phyloP scores from a whole-genome alignment of 2,888 invertebrate species.

The Blastobasis adustella region DNA sequence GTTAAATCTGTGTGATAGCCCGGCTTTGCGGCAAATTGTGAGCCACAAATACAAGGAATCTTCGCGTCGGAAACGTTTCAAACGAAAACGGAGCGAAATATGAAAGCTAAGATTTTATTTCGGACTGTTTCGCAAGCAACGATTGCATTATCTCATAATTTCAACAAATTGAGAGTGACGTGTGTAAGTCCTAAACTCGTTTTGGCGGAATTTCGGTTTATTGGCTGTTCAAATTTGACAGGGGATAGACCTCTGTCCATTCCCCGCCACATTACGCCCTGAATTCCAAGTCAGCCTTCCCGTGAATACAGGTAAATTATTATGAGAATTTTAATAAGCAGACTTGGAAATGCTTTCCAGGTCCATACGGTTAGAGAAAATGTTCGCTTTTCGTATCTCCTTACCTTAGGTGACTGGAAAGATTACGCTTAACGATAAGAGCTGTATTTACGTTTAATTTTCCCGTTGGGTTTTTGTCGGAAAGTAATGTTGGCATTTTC shows the following conservation, averaged over 20 bases:
- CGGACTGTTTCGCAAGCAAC: no score
- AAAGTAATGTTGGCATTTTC: no score
- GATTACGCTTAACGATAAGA: no score
- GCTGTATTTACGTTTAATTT: no score
- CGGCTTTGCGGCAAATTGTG: background rate
- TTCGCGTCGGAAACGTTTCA: no score
- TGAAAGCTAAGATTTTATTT: no score
- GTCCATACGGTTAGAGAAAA: no score
- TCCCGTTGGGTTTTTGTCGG: no score
- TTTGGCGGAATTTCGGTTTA: constrained; percentile 37
- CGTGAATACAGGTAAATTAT: background rate
- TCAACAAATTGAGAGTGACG: constrained; percentile 36
- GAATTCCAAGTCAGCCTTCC: constrained; percentile 9
- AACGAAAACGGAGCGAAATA: no score
- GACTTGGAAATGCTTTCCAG: no score
- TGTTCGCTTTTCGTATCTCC: no score
- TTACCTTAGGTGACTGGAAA: no score
- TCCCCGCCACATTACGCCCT: constrained; percentile 38
- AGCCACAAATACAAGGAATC: background rate
- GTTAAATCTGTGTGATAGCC: background rate
- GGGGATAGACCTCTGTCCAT: constrained; percentile 48
- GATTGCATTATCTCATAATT: constrained; percentile 11
- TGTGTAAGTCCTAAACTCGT: constrained; percentile 30
- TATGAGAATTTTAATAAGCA: background rate
- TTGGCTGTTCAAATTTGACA: constrained; percentile 49